Evolutionary conservation across 2,113 vertebrate genomes (phyloP).

Genomic region (Xenopus tropicalis): DNA sequence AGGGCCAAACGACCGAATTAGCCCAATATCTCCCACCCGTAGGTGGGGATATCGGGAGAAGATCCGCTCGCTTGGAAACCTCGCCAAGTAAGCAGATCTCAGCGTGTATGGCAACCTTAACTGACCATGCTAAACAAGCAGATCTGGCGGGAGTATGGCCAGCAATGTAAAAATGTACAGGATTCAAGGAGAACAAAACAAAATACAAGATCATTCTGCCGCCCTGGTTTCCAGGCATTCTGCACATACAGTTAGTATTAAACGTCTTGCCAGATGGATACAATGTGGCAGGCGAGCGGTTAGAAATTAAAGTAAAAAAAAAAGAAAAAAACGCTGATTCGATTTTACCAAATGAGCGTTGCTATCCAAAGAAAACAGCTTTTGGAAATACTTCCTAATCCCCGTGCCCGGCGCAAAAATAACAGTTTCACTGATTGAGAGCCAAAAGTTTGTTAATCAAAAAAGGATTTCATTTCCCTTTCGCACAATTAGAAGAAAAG

Average conservation of each 20-base stretch:
- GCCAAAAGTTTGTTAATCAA: slow-evolving; percentile 18
- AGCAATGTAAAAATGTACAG: too few relatives aligned
- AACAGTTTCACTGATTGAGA: slow-evolving; percentile 13
- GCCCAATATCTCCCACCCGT: too few relatives aligned
- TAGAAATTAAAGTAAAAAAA: background rate
- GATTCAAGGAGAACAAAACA: too few relatives aligned
- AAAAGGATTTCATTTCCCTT: slow-evolving; percentile 16
- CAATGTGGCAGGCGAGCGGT: slow-evolving; percentile 1
- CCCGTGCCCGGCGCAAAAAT: background rate
- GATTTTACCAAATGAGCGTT: slow-evolving; percentile 1
- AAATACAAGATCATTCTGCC: too few relatives aligned
- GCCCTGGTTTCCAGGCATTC: too few relatives aligned
- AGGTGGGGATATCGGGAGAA: too few relatives aligned
- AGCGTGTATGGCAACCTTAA: too few relatives aligned
- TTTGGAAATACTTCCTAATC: slow-evolving; percentile 19
- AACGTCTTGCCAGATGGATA: background rate
- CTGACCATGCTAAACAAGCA: too few relatives aligned
- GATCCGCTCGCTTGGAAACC: too few relatives aligned
- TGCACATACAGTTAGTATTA: background rate
- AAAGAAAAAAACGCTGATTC: background rate
- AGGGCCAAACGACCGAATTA: too few relatives aligned
- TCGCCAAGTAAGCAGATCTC: too few relatives aligned
- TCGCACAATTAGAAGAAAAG: background rate
- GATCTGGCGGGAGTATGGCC: too few relatives aligned
- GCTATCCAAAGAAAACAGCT: slow-evolving; percentile 4